Base-by-base conservation (phyloP, 2,113 vertebrate species). In the Ctenomys sociabilis region DNA sequence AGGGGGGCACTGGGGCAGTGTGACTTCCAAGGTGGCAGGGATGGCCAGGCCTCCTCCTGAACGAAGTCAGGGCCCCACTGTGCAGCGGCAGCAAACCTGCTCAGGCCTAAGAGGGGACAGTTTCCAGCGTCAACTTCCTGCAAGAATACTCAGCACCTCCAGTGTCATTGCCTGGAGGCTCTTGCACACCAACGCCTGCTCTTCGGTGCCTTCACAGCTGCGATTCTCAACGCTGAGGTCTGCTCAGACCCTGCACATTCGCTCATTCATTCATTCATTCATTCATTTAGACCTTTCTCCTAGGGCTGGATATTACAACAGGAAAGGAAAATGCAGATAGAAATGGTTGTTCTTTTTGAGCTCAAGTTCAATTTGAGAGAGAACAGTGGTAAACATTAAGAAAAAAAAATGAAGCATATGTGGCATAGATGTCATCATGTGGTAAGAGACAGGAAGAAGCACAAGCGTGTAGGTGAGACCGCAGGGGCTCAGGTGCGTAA, bases 31-130 rank as follows among this genome's bases (percentile, higher is more conserved):
- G 70, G 4, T 3, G 21, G 26, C 11, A 54, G 64, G 85, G 12
- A 11, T 7, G 7, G 30, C 32, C 49, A 59, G 52, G 22, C 59
- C 4, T 68, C 9, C 35, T 40, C 35, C 24, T 16, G 22, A 21
- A 13, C 1, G 30, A 28, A 2, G 14, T 70, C 70, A 28, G 43
- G 0, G 64, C 28, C 17, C 5, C 10, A 17, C 5, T 30, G n/a
- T 2, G 1, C 43, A 2, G 40, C 0, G 30, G 52, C 5, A 16
- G 37, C 61, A 3, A 30, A 5, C 40, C 30, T 22, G 35, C 22
- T 80, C 45, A 30, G 59, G 43, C 49, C 11, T 6, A 19, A 52
- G 61, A 26, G 14, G 85, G 35, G 49, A n/a, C 26, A 4, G 19
- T 13, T 82, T 59, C 37, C 59, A 35, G 6, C 0, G 10, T 26